A percentile compares a stretch with the other conserved stretches of the same genome.
Conservation (phyloP, 2,888 invertebrate genomes). For the Homarus gammarus region DNA sequence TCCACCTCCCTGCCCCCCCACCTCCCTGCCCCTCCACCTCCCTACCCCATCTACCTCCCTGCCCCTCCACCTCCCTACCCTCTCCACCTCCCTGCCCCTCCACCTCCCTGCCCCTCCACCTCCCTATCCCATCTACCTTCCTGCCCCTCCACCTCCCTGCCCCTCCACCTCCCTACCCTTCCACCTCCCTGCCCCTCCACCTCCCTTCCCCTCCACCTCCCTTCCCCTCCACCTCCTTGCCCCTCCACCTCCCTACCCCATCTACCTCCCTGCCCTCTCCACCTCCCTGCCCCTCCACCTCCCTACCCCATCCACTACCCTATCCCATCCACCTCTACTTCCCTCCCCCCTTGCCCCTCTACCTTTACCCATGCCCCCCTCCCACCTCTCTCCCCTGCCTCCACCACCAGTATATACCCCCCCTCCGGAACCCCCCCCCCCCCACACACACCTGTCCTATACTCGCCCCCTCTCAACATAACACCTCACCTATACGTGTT, state of each 20-base stretch:
- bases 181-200: background rate
- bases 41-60: background rate
- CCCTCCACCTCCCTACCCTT: background rate
- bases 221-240: background rate
- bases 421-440: no score
- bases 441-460: no score
- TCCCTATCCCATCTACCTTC: background rate
- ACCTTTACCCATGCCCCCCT: background rate
- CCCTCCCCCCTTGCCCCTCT: background rate
- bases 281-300: background rate
- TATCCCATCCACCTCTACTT: background rate
- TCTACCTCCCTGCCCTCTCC: background rate
- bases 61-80: background rate
- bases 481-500: no score
- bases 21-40: background rate
- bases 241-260: conserved; percentile 1
- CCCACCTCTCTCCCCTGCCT: background rate
- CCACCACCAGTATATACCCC: background rate
- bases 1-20: conserved; percentile 22
- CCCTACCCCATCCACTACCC: background rate
- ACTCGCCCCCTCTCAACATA: no score
- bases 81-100: background rate
- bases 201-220: background rate
- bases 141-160: background rate
- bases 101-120: background rate